Base-by-base conservation (phyloP, 2,797 vertebrate species). In the Threskiornis aethiopicus region DNA sequence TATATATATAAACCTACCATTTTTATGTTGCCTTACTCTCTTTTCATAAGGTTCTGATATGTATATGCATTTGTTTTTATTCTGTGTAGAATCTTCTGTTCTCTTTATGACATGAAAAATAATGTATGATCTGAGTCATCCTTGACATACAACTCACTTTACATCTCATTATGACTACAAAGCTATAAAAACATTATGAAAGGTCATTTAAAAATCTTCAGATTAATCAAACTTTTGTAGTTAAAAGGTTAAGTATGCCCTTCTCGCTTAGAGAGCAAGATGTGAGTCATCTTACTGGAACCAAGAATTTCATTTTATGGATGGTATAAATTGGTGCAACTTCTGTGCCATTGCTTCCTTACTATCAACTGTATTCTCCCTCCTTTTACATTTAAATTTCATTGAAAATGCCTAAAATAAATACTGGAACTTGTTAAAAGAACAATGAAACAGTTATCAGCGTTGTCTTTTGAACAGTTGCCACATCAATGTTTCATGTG, bases 81-180 rank as follows among this genome's bases (percentile, higher is more conserved):
- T 87, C 39, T 72, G 1, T 42, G 24, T n/a, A 42, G 51, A 64
- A 77, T 85, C n/a, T 57, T 76, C 39, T 79, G 10, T 87, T 86
- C 37, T 58, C 55, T 59, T 87, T 72, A 61, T 44, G 6, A 64
- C 3, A 5, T 44, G 64, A 73, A 95, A 79, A 29, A 54, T 64
- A 71, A 87, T 22, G 55, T 62, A 42, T 13, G 16, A 69, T 85
- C 71, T 57, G 37, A 81, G 42, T 71, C 33, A 66, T 31, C 64
- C 89, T 95, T 94, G 86, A 78, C 67, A 47, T 54, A n/a, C 17
- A 81, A 78, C 28, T 58, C 18, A 66, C 86, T 94, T 95, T 83
- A 55, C 22, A 39, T 81, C 39, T 94, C 65, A 87, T 90, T 90
- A 92, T 61, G 21, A 54, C 44, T 95, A 75, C 41, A 69, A 94